These are phyloP conservation scores for Drosophila pseudotakahashii DNA, from an alignment of 2,888 invertebrate species.

Conservation along the genomic window DNA sequence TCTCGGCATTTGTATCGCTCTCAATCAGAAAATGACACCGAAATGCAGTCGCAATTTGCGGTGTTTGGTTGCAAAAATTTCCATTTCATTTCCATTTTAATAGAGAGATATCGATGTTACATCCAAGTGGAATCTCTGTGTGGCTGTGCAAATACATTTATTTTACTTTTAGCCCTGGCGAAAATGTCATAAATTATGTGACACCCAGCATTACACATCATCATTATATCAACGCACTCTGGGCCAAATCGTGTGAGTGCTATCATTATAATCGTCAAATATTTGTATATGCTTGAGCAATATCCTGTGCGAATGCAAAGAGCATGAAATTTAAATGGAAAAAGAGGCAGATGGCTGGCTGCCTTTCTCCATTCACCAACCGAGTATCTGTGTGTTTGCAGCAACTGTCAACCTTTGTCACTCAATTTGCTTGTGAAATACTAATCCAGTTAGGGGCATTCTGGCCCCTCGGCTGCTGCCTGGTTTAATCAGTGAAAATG, in stretches of 20 bases:
- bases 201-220: constrained; percentile 46
- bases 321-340: constrained; percentile 56
- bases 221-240: constrained; percentile 47
- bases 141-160: constrained; percentile 35
- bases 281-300: constrained; percentile 51
- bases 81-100: constrained; percentile 48
- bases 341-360: constrained; percentile 30
- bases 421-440: constrained; percentile 71
- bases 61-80: constrained; percentile 16
- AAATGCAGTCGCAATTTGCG: constrained; percentile 31
- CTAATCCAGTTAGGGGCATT: constrained; percentile 68
- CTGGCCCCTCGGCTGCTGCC: constrained; percentile 31
- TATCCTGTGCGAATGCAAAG: constrained; percentile 57
- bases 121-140: constrained; percentile 4
- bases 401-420: constrained; percentile 79
- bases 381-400: constrained; percentile 29
- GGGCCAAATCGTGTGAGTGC: constrained; percentile 11
- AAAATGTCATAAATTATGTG: constrained; percentile 47
- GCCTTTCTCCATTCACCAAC: not conserved
- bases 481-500: constrained; percentile 65
- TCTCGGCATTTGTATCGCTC: not conserved
- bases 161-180: constrained; percentile 43
- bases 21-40: constrained; percentile 24
- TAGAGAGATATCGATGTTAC: constrained; percentile 34
- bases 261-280: constrained; percentile 53